These are phyloP conservation scores for Pseudomyrmex gracilis DNA, from an alignment of 1,140 invertebrate species.

Conservation along the genomic window DNA sequence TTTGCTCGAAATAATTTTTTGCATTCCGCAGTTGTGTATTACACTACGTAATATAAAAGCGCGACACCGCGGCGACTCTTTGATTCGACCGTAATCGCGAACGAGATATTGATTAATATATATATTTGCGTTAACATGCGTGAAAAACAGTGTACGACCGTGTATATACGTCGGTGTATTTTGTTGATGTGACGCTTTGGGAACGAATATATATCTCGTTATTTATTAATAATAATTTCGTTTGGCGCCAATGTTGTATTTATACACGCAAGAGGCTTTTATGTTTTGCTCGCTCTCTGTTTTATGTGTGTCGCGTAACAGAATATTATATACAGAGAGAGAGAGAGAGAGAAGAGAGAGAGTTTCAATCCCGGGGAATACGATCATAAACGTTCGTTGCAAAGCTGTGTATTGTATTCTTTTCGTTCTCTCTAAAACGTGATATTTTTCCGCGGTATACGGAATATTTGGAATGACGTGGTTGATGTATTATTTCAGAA, in stretches of 20 bases:
- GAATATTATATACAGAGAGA: conserved; percentile 17
- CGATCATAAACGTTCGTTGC: too few species aligned
- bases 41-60: too few species aligned
- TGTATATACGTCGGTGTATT: background rate
- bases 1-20: conserved; percentile 40
- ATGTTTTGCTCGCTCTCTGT: conserved; percentile 27
- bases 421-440: too few species aligned
- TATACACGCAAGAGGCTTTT: conserved; percentile 6
- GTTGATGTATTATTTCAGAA: too few species aligned
- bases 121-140: conserved; percentile 20
- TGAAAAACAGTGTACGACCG: conserved; percentile 35
- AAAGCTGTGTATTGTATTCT: too few species aligned
- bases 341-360: too few species aligned
- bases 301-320: background rate
- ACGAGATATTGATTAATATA: conserved; percentile 51
- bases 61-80: conserved; percentile 31
- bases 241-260: conserved; percentile 11
- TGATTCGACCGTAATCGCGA: conserved; percentile 48
- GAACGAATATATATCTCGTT: conserved; percentile 18
- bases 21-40: conserved; percentile 23
- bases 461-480: too few species aligned
- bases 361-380: too few species aligned
- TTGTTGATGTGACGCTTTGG: conserved; percentile 32
- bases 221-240: conserved; percentile 53
- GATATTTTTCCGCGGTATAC: too few species aligned